Evolutionary conservation across 2,113 vertebrate species (phyloP).

Genomic region (Mesitornis unicolor): DNA sequence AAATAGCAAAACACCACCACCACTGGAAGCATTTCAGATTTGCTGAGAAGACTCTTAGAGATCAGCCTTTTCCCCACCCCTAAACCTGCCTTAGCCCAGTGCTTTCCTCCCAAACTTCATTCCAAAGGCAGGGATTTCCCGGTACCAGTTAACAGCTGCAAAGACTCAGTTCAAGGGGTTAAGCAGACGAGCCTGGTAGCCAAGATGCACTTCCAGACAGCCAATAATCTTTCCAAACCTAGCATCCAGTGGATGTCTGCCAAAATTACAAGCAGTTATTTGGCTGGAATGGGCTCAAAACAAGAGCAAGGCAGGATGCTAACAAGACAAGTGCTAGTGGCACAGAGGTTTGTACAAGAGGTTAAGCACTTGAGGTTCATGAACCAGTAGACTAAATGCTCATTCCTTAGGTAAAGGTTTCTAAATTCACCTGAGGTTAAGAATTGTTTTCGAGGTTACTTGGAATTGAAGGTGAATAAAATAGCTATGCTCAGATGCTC

Average conservation of each 20-base stretch:
- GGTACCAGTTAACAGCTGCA: background rate
- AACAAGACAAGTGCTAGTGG: background rate
- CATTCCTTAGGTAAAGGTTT: background rate
- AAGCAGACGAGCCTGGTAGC: background rate
- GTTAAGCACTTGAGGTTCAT: background rate
- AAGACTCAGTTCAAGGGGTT: background rate
- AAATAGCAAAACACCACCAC: background rate
- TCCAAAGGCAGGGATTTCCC: background rate
- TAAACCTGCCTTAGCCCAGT: background rate
- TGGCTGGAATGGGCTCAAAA: constrained; percentile 15
- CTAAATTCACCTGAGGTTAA: background rate
- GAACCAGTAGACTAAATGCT: background rate
- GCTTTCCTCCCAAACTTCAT: background rate
- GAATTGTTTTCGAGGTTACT: background rate
- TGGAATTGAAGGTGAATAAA: background rate
- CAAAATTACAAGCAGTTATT: background rate
- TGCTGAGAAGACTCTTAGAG: background rate
- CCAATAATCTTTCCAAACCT: background rate
- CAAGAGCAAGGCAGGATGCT: constrained; percentile 2
- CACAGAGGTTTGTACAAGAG: background rate
- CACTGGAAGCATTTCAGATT: background rate
- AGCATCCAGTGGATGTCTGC: background rate
- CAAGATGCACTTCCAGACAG: background rate
- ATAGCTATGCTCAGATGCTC: background rate
- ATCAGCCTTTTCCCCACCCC: background rate